Base-by-base conservation (phyloP, 2,888 invertebrate genomes). In the Noctua comes region DNA sequence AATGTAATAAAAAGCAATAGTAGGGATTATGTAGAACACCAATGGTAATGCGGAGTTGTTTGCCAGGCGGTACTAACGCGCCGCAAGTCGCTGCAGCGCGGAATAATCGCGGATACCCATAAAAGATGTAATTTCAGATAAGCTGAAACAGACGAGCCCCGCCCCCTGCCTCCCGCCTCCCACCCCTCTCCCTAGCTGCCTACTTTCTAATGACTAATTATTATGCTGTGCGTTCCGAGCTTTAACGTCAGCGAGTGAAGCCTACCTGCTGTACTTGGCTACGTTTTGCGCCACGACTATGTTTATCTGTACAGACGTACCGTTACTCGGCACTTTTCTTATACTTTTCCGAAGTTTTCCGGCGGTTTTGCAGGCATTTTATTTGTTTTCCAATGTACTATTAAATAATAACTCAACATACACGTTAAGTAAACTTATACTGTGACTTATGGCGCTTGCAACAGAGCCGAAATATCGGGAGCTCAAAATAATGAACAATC, bases 111-210 rank as follows among this genome's bases (percentile, higher is more conserved):
- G 95, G 96, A 96, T 97, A 95, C 96, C 96, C 97, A 96, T 97
- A 97, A 97, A 96, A 97, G 97, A 97, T 97, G 97, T 97, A 97
- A 97, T 97, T 97, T 97, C 96, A 97, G 97, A 97, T 97, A 96
- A 96, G 96, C 96, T 96, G 96, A 96, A 97, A 97, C 96, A 96
- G 96, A 96, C 96, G 96, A 95, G 95, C 96, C 89, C 95, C 95
- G 95, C 96, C 96, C 92, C 92, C 91, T 89, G 82, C 91, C 93
- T 89, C 92, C 92, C 88, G 82, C 90, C 91, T 91, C 91, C 91
- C 92, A 91, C 88, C 87, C 78, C 87, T 89, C 92, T 90, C 93
- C 94, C 93, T 92, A 91, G 91, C 95, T 96, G 93, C 96, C 96
- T 96, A 96, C 96, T 96, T 96, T 96, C 97, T 97, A 97, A 97